These are phyloP conservation scores for Arenicola marina DNA, from an alignment of 2,888 invertebrate genomes.

Conservation along the genomic window DNA sequence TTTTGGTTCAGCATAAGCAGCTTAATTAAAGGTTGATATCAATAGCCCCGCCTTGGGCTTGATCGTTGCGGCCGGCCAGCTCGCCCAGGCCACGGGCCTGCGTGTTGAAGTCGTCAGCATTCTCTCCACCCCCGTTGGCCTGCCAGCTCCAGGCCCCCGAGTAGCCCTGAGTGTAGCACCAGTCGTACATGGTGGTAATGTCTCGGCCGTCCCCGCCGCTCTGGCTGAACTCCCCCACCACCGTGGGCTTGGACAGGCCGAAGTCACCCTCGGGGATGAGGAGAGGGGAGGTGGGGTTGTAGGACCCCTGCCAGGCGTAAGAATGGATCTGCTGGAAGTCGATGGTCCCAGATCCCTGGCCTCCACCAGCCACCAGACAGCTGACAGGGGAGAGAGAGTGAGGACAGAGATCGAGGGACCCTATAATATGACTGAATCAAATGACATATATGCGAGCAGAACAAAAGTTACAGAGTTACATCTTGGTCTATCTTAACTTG, in stretches of 20 bases:
- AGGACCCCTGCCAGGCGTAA: conserved; percentile 33
- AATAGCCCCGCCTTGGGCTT: no score
- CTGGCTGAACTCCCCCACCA: conserved; percentile 42
- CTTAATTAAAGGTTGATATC: no score
- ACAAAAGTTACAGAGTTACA: no score
- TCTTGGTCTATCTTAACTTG: no score
- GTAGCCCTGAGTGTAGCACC: conserved; percentile 20
- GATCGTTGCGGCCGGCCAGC: conserved; percentile 11
- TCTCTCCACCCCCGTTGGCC: conserved; percentile 14
- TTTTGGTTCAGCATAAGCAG: no score
- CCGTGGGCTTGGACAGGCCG: conserved; percentile 31
- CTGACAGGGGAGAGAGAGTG: not conserved
- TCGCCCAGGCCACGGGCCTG: conserved; percentile 18
- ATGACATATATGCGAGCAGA: no score
- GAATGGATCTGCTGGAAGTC: conserved; percentile 39
- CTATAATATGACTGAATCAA: not conserved
- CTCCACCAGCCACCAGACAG: conserved; percentile 36
- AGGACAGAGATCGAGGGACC: no score
- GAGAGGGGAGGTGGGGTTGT: conserved; percentile 31
- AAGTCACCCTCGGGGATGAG: conserved; percentile 31
- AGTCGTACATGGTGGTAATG: conserved; percentile 12
- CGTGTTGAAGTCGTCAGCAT: conserved; percentile 15
- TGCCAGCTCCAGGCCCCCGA: conserved; percentile 26
- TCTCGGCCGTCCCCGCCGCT: conserved; percentile 19
- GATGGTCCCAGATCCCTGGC: conserved; percentile 30